These are phyloP conservation scores for Acrobasis suavella DNA, from an alignment of 2,888 invertebrate species.

Conservation along the genomic window DNA sequence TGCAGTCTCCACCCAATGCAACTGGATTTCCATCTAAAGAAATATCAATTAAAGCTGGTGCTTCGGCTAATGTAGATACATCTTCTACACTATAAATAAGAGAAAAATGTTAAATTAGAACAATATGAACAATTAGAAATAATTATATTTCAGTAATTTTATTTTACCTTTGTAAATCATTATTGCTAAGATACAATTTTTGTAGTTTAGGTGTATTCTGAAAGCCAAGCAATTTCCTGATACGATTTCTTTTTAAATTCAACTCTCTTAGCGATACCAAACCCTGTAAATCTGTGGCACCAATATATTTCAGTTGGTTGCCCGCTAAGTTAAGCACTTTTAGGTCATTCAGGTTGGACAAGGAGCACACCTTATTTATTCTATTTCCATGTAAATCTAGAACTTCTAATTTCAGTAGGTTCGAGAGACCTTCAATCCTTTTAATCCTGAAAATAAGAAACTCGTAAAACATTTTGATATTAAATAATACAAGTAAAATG, in stretches of 20 bases:
- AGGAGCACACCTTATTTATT: constrained; percentile 87
- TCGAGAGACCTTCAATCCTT: constrained; percentile 89
- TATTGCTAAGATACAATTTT: constrained; percentile 92
- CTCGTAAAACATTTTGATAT: neutral
- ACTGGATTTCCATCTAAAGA: constrained; percentile 94
- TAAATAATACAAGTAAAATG: neutral
- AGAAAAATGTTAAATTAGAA: neutral
- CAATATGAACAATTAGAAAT: neutral
- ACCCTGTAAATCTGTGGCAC: constrained; percentile 89
- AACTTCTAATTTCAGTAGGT: constrained; percentile 90
- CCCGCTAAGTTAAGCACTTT: constrained; percentile 97
- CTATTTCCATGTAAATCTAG: constrained; percentile 97
- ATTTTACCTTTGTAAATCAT: constrained; percentile 84
- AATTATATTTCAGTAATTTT: neutral
- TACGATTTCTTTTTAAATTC: constrained; percentile 93
- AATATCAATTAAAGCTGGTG: constrained; percentile 89
- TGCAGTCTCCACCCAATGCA: constrained; percentile 90
- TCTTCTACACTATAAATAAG: constrained; percentile 88
- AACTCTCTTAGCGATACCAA: constrained; percentile 91
- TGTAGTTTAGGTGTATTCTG: constrained; percentile 88
- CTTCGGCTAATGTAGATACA: constrained; percentile 91
- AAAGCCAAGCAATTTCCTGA: constrained; percentile 91
- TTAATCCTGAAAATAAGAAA: constrained; percentile 83
- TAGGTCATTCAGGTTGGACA: constrained; percentile 87
- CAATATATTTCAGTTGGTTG: constrained; percentile 91